Conservation (phyloP, 2,113 vertebrate genomes). For the Macaca fascicularis region T2T-MFA8v1.1 NC_088378.1:102821001-102821500, state of each 20-base stretch:
- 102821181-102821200: constrained; percentile 58
- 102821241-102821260: constrained; percentile 74
- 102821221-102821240: constrained; percentile 71
- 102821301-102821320: constrained; percentile 28
- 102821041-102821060: not conserved
- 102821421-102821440: constrained; percentile 10
- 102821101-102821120: not conserved
- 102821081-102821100: not conserved
- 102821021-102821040: not conserved
- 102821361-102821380: constrained; percentile 23
- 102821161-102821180: constrained; percentile 42
- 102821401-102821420: constrained; percentile 34
- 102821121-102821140: not conserved
- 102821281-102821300: constrained; percentile 42
- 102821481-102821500: constrained; percentile 38
- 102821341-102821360: constrained; percentile 1
- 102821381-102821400: constrained; percentile 13
- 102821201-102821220: constrained; percentile 67
- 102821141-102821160: not conserved
- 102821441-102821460: constrained; percentile 39
- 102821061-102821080: not conserved
- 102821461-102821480: constrained; percentile 57
- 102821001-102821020: not conserved
- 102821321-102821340: constrained; percentile 19
- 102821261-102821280: constrained; percentile 28